phyloP scores from a whole-genome alignment of 2,797 vertebrate species.

The Cheirogaleus major region DNA sequence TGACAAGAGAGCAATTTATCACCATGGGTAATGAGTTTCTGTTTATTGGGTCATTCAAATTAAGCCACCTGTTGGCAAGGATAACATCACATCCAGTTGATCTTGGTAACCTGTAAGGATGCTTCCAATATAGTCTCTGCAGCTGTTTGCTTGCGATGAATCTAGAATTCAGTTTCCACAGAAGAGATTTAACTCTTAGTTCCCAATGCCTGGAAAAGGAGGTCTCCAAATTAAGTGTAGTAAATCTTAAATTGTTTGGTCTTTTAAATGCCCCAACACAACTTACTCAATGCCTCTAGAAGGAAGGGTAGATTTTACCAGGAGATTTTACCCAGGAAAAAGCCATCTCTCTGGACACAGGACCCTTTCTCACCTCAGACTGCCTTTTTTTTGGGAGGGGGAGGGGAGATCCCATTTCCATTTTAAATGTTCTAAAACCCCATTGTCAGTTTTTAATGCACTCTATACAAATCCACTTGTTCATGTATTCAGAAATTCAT shows the following conservation, averaged over 20 bases:
- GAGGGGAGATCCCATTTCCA: not conserved
- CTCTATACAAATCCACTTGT: not conserved
- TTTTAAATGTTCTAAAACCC: not conserved
- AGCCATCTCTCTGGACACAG: not conserved
- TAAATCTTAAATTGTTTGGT: not conserved
- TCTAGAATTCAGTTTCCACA: not conserved
- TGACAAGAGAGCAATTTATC: not conserved
- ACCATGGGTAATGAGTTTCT: not conserved
- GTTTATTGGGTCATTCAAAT: not conserved
- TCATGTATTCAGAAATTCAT: not conserved
- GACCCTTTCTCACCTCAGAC: not conserved
- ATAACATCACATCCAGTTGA: not conserved
- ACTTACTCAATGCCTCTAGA: not conserved
- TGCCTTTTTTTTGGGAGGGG: too few relatives aligned
- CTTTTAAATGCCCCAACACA: not conserved
- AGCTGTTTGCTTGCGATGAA: not conserved
- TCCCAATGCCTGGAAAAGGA: not conserved
- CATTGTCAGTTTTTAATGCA: not conserved
- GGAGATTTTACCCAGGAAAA: not conserved
- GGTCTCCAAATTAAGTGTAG: not conserved
- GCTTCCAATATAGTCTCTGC: not conserved
- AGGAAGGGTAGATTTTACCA: not conserved
- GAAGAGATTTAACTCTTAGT: not conserved
- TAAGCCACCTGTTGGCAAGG: not conserved
- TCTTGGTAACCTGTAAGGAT: not conserved